Conservation (phyloP, 2,113 vertebrate genomes). For the Ailurus styani region DNA sequence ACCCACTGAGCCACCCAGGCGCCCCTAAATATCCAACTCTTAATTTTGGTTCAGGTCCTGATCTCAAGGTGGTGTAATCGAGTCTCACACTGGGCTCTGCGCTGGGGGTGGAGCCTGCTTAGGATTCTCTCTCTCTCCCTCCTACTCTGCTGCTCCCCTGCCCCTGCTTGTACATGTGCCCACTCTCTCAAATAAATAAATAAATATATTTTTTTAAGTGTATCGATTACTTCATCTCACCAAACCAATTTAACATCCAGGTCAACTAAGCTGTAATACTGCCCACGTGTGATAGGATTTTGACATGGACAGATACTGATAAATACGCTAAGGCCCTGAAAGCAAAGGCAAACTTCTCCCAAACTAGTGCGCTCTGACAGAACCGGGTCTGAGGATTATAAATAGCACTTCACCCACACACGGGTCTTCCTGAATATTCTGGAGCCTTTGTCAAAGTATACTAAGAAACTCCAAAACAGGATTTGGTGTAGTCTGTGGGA, state of each 20-base stretch:
- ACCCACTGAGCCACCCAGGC: too few species aligned
- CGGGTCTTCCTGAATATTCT: background rate
- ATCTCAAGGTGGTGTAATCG: background rate
- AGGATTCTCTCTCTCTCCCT: background rate
- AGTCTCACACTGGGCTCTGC: background rate
- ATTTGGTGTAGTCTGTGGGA: background rate
- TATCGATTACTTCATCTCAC: background rate
- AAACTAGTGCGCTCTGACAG: background rate
- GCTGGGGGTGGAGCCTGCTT: background rate
- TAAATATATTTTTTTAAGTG: background rate
- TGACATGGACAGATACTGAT: background rate
- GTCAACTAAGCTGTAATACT: background rate
- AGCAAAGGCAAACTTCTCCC: slow-evolving; percentile 27
- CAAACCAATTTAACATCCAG: background rate
- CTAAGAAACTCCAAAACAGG: background rate
- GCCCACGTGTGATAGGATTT: background rate
- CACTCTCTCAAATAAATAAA: background rate
- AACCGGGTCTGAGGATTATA: background rate
- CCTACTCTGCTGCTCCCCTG: background rate
- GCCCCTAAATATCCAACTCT: background rate
- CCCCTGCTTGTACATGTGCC: too few species aligned
- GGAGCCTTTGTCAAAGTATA: slow-evolving; percentile 1
- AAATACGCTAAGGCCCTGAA: background rate
- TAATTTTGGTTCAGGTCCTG: background rate
- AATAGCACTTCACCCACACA: background rate